phyloP scores from a whole-genome alignment of 2,797 vertebrate genomes.

The Anisognathus igniventris region DNA sequence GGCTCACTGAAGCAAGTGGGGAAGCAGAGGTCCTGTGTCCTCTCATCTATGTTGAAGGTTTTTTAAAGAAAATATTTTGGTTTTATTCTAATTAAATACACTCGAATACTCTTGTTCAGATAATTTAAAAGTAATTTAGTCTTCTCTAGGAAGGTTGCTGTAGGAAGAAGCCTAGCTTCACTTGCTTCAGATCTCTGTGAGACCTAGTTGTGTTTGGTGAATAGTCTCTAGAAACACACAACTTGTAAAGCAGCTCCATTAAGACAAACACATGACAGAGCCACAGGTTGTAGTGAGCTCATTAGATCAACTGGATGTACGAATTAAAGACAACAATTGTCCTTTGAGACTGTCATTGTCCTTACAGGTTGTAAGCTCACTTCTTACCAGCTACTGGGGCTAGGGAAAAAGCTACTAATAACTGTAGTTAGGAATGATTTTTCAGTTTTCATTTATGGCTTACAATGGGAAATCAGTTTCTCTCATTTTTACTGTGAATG shows the following conservation, averaged over 20 bases:
- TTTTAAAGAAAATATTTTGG: background rate
- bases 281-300: background rate
- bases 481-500: background rate
- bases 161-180: background rate
- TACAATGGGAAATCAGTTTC: background rate
- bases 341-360: background rate
- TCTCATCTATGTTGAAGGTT: background rate
- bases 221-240: background rate
- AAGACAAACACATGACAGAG: background rate
- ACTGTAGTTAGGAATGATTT: background rate
- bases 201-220: background rate
- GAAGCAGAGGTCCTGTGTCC: background rate
- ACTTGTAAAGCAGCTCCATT: background rate
- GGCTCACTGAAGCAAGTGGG: background rate
- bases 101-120: rapidly evolving
- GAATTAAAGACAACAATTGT: background rate
- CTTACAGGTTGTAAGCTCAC: background rate
- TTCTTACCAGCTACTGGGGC: background rate
- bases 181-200: background rate
- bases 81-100: background rate
- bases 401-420: background rate
- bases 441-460: background rate
- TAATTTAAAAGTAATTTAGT: background rate
- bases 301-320: background rate
- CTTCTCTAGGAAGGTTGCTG: background rate